Evolutionary conservation across 1,140 invertebrate genomes (phyloP).

Genomic region (Zelostemma sp.): DNA sequence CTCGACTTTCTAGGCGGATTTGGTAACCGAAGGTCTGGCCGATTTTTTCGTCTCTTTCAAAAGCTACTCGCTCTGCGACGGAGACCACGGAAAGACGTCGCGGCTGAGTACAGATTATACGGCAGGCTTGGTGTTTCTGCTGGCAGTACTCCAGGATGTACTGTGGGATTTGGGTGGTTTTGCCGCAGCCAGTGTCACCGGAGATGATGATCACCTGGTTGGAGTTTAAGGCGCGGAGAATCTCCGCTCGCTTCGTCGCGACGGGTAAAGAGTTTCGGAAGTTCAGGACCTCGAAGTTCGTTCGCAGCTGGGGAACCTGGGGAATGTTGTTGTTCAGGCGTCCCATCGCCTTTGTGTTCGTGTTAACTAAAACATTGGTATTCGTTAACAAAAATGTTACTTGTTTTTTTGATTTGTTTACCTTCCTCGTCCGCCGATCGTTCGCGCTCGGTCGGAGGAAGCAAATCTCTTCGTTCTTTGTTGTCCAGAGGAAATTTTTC

Average conservation of each 20-base stretch:
- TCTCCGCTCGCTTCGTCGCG: conserved; percentile 68
- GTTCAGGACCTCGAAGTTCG: conserved; percentile 67
- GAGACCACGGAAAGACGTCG: conserved; percentile 90
- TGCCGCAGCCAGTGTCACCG: conserved; percentile 89
- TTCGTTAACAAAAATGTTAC: too few species aligned
- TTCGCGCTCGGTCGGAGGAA: conserved; percentile 72
- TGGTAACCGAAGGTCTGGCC: conserved; percentile 95
- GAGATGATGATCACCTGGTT: conserved; percentile 78
- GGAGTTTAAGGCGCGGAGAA: conserved; percentile 69
- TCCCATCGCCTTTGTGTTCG: conserved; percentile 72
- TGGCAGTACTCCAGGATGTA: conserved; percentile 87
- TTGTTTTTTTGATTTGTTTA: too few species aligned
- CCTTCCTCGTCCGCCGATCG: conserved; percentile 58
- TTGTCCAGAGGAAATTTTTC: conserved; percentile 79
- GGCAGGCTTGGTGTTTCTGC: conserved; percentile 76
- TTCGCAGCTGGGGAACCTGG: conserved; percentile 73
- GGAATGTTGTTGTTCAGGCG: conserved; percentile 75
- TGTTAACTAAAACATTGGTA: too few species aligned
- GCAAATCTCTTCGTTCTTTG: conserved; percentile 78
- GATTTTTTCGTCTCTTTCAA: conserved; percentile 88
- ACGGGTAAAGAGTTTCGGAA: conserved; percentile 75
- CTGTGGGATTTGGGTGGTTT: conserved; percentile 93
- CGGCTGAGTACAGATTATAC: conserved; percentile 95
- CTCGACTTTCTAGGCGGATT: conserved; percentile 87
- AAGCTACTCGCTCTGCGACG: conserved; percentile 84